These are phyloP conservation scores for Pseudomyrmex concolor DNA, from an alignment of 1,140 invertebrate species.

Conservation along the genomic window DNA sequence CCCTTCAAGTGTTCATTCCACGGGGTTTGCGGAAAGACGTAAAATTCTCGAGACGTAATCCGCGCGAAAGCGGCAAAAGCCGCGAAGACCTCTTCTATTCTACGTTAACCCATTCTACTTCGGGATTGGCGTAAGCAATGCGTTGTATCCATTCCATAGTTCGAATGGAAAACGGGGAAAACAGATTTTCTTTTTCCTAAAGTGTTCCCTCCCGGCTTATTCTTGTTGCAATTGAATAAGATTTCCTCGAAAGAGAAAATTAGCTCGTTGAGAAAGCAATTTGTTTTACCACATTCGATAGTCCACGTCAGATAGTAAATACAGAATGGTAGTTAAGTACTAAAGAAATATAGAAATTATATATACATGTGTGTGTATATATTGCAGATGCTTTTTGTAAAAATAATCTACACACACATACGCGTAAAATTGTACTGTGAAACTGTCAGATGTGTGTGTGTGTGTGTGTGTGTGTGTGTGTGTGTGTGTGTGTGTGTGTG, in stretches of 20 bases:
- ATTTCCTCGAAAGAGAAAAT: background rate
- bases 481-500: too few relatives aligned
- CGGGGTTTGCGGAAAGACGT: background rate
- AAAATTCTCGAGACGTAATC: slow-evolving; percentile 42
- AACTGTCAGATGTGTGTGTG: too few relatives aligned
- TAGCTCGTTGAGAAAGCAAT: too few relatives aligned
- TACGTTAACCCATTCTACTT: slow-evolving; percentile 34
- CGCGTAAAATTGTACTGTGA: too few relatives aligned
- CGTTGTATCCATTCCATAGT: background rate
- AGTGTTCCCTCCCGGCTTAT: background rate
- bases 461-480: too few relatives aligned
- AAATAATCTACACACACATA: too few relatives aligned
- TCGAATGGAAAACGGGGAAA: slow-evolving; percentile 16
- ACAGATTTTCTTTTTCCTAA: background rate
- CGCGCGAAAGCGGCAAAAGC: slow-evolving; percentile 19
- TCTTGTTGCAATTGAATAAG: background rate
- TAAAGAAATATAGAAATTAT: too few relatives aligned
- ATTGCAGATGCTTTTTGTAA: background rate
- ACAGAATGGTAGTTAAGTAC: too few relatives aligned
- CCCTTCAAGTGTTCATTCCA: slow-evolving; percentile 37
- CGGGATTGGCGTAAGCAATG: slow-evolving; percentile 34
- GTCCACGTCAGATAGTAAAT: too few relatives aligned
- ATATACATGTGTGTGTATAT: too few relatives aligned
- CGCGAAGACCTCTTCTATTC: slow-evolving; percentile 30
- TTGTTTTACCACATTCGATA: too few relatives aligned